Evolutionary conservation across 2,797 vertebrate species (phyloP).

Genomic region (Podarcis siculus): DNA sequence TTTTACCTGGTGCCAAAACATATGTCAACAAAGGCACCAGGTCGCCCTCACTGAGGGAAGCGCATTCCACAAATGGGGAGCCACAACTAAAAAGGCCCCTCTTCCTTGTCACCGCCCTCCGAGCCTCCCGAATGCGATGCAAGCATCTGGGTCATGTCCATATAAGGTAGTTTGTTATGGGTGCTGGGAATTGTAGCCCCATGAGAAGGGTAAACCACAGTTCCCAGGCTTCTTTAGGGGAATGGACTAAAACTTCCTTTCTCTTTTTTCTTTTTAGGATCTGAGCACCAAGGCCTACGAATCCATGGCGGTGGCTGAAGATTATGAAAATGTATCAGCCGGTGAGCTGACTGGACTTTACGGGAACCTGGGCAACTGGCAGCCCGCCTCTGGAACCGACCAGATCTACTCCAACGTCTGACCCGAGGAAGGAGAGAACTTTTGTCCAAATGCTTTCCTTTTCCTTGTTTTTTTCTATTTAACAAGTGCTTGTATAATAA

Average conservation of each 20-base stretch:
- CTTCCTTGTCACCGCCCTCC: too few species aligned
- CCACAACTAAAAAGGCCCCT: too few species aligned
- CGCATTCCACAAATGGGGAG: too few species aligned
- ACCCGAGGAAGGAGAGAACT: neutral
- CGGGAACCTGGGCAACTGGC: conserved; percentile 24
- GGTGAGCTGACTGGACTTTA: neutral
- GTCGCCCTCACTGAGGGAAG: too few species aligned
- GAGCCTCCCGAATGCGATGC: too few species aligned
- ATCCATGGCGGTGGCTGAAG: conserved; percentile 6
- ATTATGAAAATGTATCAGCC: conserved; percentile 23
- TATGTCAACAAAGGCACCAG: too few species aligned
- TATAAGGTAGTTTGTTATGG: too few species aligned
- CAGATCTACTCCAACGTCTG: conserved; percentile 42
- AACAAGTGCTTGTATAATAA: conserved; percentile 25
- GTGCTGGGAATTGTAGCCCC: too few species aligned
- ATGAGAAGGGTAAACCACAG: too few species aligned
- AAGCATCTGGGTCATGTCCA: too few species aligned
- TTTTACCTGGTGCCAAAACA: too few species aligned
- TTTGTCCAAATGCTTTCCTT: neutral
- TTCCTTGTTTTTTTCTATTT: neutral
- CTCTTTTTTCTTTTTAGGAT: conserved; percentile 1
- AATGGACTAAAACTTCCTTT: neutral
- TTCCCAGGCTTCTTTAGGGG: too few species aligned
- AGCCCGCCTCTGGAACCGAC: conserved; percentile 3
- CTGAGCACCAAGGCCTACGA: neutral